Conservation (phyloP, 2,113 vertebrate genomes). For the Phalacrocorax pelagicus region DNA sequence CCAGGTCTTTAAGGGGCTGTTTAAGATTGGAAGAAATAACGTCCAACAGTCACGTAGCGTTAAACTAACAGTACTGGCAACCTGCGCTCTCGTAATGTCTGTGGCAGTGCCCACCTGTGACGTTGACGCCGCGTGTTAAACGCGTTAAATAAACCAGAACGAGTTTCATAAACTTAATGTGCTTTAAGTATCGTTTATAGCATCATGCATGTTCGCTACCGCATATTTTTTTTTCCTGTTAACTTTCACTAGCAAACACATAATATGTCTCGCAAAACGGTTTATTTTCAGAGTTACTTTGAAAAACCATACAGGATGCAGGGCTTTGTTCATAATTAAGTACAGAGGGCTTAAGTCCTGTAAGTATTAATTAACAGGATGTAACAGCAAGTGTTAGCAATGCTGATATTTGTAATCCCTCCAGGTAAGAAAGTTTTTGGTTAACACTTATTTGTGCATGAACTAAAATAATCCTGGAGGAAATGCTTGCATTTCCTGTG, state of each 20-base stretch:
- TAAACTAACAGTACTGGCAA: background rate
- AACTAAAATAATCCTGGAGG: background rate
- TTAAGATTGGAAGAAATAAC: background rate
- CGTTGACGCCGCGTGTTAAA: accelerated
- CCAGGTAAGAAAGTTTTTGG: background rate
- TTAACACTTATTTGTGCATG: background rate
- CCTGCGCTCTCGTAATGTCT: background rate
- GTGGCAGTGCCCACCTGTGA: background rate
- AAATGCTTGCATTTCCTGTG: background rate
- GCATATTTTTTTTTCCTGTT: background rate
- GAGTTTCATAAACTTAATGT: background rate
- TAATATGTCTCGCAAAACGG: too few species aligned
- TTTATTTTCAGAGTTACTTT: background rate
- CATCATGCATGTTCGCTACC: background rate
- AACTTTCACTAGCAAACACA: background rate
- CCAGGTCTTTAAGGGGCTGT: accelerated
- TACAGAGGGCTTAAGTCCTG: too few species aligned
- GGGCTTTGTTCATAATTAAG: too few species aligned
- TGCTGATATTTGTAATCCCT: background rate
- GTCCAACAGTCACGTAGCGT: background rate
- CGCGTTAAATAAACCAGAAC: background rate
- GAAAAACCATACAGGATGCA: background rate
- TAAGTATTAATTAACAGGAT: too few species aligned
- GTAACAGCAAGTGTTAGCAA: background rate
- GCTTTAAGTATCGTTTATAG: background rate